phyloP scores from a whole-genome alignment of 2,797 vertebrate species.

The Hylomyscus alleni region DNA sequence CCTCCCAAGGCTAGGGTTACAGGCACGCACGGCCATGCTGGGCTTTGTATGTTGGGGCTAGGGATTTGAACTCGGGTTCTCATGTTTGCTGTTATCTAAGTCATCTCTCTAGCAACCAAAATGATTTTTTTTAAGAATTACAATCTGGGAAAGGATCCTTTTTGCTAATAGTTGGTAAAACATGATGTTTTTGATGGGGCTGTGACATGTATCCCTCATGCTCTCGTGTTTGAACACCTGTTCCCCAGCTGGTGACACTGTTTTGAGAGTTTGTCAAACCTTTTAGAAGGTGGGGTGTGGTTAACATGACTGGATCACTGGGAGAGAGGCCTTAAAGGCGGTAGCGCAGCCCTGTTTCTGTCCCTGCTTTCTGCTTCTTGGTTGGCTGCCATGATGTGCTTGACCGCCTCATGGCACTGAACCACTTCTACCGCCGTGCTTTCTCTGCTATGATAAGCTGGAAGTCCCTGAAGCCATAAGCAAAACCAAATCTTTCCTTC shows the following conservation, averaged over 20 bases:
- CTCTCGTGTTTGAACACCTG: background rate
- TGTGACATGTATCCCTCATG: background rate
- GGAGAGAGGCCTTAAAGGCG: background rate
- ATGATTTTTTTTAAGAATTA: background rate
- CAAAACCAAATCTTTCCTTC: background rate
- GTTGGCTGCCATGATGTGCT: background rate
- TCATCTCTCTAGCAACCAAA: background rate
- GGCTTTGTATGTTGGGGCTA: background rate
- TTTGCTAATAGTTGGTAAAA: slow-evolving; percentile 37
- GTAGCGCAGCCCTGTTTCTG: background rate
- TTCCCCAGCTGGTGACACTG: background rate
- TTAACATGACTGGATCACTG: background rate
- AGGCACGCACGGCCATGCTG: too few species aligned
- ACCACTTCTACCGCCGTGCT: fast-evolving
- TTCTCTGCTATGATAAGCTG: background rate
- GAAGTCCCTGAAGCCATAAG: background rate
- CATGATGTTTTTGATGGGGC: background rate
- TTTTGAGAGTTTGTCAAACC: background rate
- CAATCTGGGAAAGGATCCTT: background rate
- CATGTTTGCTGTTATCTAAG: background rate
- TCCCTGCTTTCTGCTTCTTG: background rate
- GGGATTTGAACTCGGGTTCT: background rate
- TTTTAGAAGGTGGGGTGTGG: background rate
- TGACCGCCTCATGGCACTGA: background rate
- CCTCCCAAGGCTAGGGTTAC: background rate